A percentile compares a stretch with the other conserved stretches of the same genome.
phyloP scores from a whole-genome alignment of 37 sponge, comb jelly and placozoan genomes.

The Oopsacas minuta region DNA sequence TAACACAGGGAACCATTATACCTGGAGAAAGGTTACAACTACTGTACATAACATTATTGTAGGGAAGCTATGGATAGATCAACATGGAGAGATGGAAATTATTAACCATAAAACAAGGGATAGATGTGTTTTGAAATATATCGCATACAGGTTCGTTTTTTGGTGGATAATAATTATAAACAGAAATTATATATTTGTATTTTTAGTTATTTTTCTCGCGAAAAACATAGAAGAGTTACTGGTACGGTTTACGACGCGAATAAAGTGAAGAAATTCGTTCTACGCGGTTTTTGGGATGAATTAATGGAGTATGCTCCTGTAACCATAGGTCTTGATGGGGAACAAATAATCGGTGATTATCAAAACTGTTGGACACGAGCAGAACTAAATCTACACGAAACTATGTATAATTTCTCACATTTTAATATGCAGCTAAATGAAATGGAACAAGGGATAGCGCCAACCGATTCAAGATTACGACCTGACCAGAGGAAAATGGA shows the following conservation, averaged over 20 bases:
- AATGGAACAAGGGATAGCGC: constrained; percentile 71
- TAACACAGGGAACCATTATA: constrained; percentile 76
- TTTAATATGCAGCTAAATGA: constrained; percentile 73
- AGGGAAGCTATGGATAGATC: constrained; percentile 88
- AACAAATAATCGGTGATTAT: constrained; percentile 22
- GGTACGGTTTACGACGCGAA: constrained; percentile 50
- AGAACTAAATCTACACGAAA: constrained; percentile 28
- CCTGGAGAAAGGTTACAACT: constrained; percentile 57
- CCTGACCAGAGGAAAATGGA: constrained; percentile 87
- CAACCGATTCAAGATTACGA: constrained; percentile 71
- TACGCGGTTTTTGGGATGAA: constrained; percentile 90
- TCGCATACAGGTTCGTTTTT: constrained; percentile 73
- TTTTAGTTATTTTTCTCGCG: constrained; percentile 61
- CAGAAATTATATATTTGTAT: too few relatives aligned
- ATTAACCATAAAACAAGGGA: constrained; percentile 78
- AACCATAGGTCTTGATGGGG: constrained; percentile 32
- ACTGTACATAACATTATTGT: constrained; percentile 97
- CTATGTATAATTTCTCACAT: constrained; percentile 59
- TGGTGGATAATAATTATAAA: too few relatives aligned
- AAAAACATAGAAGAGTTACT: constrained; percentile 69
- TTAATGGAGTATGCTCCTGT: constrained; percentile 46
- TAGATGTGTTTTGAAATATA: constrained; percentile 58
- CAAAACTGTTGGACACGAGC: not conserved
- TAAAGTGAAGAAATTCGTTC: constrained; percentile 36
- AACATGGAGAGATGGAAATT: constrained; percentile 81